A percentile compares a stretch with the other conserved stretches of the same genome.
These are phyloP conservation scores for Siphamia tubifer DNA, from an alignment of 2,113 vertebrate genomes.

Conservation along the genomic window DNA sequence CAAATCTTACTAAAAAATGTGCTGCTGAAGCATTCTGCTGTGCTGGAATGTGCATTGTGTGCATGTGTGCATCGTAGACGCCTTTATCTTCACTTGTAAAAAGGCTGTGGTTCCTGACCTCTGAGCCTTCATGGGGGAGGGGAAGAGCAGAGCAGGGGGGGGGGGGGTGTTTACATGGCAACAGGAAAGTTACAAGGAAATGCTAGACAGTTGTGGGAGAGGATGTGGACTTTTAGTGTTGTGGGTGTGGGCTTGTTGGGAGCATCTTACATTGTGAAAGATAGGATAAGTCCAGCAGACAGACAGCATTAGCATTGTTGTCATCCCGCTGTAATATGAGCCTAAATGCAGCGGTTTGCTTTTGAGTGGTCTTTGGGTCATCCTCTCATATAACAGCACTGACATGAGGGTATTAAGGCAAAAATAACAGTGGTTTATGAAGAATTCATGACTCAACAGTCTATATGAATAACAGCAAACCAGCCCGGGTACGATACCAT, in stretches of 20 bases:
- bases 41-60: background rate
- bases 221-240: background rate
- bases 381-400: slow-evolving; percentile 13
- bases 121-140: slow-evolving; percentile 18
- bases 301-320: background rate
- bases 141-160: background rate
- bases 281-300: background rate
- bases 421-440: slow-evolving; percentile 20
- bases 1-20: background rate
- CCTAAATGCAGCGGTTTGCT: background rate
- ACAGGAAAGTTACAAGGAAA: slow-evolving; percentile 31
- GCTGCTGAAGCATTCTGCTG: background rate
- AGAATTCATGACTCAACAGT: slow-evolving; percentile 63
- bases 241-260: slow-evolving; percentile 14
- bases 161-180: slow-evolving; percentile 17
- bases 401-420: slow-evolving; percentile 26
- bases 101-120: slow-evolving; percentile 13
- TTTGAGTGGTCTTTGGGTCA: background rate
- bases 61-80: background rate
- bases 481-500: slow-evolving; percentile 6
- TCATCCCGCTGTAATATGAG: background rate
- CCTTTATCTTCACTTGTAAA: background rate
- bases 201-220: background rate
- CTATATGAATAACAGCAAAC: slow-evolving; percentile 37
- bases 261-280: slow-evolving; percentile 33